Conservation (phyloP, 1,140 invertebrate genomes). For the Tribolium castaneum region DNA sequence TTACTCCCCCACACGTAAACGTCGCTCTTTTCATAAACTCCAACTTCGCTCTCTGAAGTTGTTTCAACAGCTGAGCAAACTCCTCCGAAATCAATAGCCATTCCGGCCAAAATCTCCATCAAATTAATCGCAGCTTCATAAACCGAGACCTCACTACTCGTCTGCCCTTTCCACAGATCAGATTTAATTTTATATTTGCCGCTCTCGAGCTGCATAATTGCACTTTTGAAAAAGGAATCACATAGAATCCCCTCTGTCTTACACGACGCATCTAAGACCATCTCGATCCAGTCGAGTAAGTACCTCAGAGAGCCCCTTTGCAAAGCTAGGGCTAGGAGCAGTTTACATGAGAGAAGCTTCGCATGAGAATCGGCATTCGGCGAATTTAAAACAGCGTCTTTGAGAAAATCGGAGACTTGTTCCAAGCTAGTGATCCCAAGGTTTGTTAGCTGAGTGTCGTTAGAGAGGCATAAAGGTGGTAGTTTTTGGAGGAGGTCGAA, state of each 20-base stretch:
- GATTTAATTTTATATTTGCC: slow-evolving; percentile 48
- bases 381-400: slow-evolving; percentile 66
- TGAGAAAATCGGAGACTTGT: slow-evolving; percentile 70
- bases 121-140: slow-evolving; percentile 69
- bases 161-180: slow-evolving; percentile 33
- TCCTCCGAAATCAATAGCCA: slow-evolving; percentile 59
- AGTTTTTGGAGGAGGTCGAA: slow-evolving; percentile 69
- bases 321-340: slow-evolving; percentile 70
- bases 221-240: slow-evolving; percentile 50
- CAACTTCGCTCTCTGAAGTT: slow-evolving; percentile 52
- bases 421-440: slow-evolving; percentile 70
- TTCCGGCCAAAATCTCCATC: slow-evolving; percentile 67
- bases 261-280: slow-evolving; percentile 66
- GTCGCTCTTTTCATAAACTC: slow-evolving; percentile 64
- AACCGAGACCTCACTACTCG: slow-evolving; percentile 60
- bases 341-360: slow-evolving; percentile 68
- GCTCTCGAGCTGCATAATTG: slow-evolving; percentile 54
- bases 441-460: slow-evolving; percentile 70
- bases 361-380: slow-evolving; percentile 68
- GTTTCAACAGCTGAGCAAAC: slow-evolving; percentile 47
- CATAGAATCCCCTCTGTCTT: slow-evolving; percentile 44
- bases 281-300: slow-evolving; percentile 75
- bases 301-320: slow-evolving; percentile 74
- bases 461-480: slow-evolving; percentile 71
- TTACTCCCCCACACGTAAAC: slow-evolving; percentile 79